phyloP scores from a whole-genome alignment of 2,888 invertebrate species.

The Flexamia atlantica region DNA sequence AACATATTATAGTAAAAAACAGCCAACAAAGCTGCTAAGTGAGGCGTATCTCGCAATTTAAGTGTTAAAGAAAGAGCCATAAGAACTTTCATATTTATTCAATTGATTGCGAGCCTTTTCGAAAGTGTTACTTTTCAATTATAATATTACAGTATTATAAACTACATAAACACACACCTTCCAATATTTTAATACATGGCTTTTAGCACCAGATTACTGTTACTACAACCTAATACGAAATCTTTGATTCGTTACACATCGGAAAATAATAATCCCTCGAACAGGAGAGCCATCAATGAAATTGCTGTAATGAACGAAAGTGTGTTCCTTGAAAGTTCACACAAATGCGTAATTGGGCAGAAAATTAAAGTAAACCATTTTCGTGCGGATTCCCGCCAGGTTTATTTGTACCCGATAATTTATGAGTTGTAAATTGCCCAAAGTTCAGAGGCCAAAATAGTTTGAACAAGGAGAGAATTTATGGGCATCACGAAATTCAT shows the following conservation, averaged over 20 bases:
- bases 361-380: conserved; percentile 36
- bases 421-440: conserved; percentile 45
- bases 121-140: no score
- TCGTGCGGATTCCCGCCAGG: conserved; percentile 35
- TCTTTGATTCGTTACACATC: background rate
- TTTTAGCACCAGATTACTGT: no score
- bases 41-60: no score
- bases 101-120: no score
- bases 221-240: background rate
- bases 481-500: conserved; percentile 38
- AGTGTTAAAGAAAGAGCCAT: no score
- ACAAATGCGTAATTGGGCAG: background rate
- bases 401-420: conserved; percentile 41
- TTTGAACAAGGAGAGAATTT: conserved; percentile 43
- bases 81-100: no score
- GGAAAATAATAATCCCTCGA: background rate
- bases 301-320: background rate
- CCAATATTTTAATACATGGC: no score
- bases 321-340: background rate
- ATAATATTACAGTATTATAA: no score
- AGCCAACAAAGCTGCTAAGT: no score
- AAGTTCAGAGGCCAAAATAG: conserved; percentile 45
- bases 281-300: background rate
- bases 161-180: no score
- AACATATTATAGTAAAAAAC: no score